Conservation (phyloP, 2,888 invertebrate species). For the Tholera decimalis region DNA sequence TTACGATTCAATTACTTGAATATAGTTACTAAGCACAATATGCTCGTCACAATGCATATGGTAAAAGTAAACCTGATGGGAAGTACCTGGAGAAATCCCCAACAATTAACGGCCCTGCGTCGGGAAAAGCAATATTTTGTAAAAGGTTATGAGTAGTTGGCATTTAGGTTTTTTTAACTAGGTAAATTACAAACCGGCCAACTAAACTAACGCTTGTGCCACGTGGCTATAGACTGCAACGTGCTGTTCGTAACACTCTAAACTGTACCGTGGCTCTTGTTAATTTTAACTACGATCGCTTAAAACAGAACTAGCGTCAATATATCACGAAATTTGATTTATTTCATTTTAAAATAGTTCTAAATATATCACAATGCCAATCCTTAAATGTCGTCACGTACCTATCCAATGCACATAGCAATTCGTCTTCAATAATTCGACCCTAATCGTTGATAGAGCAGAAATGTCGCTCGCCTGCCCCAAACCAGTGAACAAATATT, state of each 20-base stretch:
- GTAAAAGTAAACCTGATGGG: too few species aligned
- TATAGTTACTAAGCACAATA: too few species aligned
- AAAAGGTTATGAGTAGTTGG: too few species aligned
- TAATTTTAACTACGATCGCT: not conserved
- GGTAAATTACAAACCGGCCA: fast-evolving
- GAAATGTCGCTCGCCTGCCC: conserved; percentile 30
- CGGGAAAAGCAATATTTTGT: too few species aligned
- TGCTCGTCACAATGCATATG: too few species aligned
- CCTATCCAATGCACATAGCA: conserved; percentile 2
- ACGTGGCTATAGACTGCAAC: conserved; percentile 3
- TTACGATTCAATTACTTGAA: too few species aligned
- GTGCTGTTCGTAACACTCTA: too few species aligned
- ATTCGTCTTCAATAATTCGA: conserved; percentile 1
- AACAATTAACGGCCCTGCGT: too few species aligned
- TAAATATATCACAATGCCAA: not conserved
- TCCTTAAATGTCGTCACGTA: conserved; percentile 23
- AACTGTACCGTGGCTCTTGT: not conserved
- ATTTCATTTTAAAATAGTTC: not conserved
- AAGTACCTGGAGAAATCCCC: too few species aligned
- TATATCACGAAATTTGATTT: not conserved
- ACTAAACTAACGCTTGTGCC: not conserved
- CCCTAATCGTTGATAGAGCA: conserved; percentile 20
- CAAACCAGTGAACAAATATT: conserved; percentile 30
- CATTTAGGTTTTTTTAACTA: too few species aligned
- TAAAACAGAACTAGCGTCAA: not conserved